phyloP scores from a whole-genome alignment of 1,140 invertebrate genomes.

The Drosophila dunni region DNA sequence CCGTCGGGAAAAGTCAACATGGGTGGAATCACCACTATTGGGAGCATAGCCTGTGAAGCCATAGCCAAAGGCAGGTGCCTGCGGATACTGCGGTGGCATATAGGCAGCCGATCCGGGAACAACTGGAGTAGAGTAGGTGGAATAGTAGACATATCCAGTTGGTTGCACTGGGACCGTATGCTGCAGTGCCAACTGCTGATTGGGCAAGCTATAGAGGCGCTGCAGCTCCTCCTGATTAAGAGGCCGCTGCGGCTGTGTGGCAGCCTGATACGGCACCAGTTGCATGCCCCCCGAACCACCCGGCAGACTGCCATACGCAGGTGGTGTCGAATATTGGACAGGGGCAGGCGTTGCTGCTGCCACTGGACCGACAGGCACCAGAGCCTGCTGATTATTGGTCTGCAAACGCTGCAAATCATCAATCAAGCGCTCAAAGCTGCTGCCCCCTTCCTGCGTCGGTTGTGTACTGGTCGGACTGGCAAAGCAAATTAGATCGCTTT shows the following conservation, averaged over 20 bases:
- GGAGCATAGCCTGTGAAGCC: conserved; percentile 16
- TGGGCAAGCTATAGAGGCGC: conserved; percentile 79
- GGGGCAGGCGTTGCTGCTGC: conserved; percentile 56
- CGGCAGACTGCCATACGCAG: conserved; percentile 50
- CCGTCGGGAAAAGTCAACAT: conserved; percentile 59
- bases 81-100: conserved; percentile 75
- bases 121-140: conserved; percentile 61
- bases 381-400: conserved; percentile 61
- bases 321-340: conserved; percentile 20
- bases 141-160: conserved; percentile 61
- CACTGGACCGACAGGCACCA: conserved; percentile 72
- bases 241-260: conserved; percentile 60
- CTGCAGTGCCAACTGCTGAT: conserved; percentile 65
- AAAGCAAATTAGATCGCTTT: conserved; percentile 89
- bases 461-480: conserved; percentile 87
- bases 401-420: conserved; percentile 86
- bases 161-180: conserved; percentile 51
- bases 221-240: conserved; percentile 74
- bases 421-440: conserved; percentile 86
- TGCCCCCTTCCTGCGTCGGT: conserved; percentile 71
- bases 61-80: conserved; percentile 53
- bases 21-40: conserved; percentile 40
- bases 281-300: conserved; percentile 58
- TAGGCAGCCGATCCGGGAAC: conserved; percentile 72
- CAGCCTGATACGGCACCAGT: conserved; percentile 70